Conservation (phyloP, 1,140 invertebrate species). For the Bombyx mandarina region DNA sequence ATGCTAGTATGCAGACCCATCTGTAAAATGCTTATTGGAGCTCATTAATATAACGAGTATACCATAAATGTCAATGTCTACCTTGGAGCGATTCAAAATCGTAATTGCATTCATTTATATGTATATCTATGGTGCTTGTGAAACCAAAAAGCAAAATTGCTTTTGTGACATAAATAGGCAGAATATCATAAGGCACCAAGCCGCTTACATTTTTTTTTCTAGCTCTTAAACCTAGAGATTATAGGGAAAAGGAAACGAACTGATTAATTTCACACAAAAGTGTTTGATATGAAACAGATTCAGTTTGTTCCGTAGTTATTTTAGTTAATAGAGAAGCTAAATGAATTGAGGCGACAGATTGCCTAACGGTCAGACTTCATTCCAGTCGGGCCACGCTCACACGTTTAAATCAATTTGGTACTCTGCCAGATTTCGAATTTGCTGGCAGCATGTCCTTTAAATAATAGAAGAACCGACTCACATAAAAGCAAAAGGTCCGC, state of each 20-base stretch:
- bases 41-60: too few relatives aligned
- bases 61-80: too few relatives aligned
- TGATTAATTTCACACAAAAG: not conserved
- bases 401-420: constrained; percentile 60
- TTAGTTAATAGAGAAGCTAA: constrained; percentile 9
- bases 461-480: constrained; percentile 49
- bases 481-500: constrained; percentile 28
- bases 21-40: too few relatives aligned
- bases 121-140: not conserved
- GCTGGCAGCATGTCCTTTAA: constrained; percentile 48
- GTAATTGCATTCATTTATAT: too few relatives aligned
- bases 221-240: not conserved
- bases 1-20: too few relatives aligned
- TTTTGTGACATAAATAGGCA: not conserved
- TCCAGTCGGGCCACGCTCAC: constrained; percentile 26
- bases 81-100: too few relatives aligned
- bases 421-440: constrained; percentile 49
- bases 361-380: constrained; percentile 34
- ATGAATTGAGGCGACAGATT: constrained; percentile 17
- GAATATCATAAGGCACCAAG: not conserved
- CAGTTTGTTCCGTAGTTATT: constrained; percentile 1
- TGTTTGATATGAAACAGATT: not conserved
- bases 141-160: not conserved
- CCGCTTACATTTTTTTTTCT: not conserved
- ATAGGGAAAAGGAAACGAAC: constrained; percentile 1